Evolutionary conservation across 2,113 vertebrate species (phyloP).

Genomic region (Anolis carolinensis): DNA sequence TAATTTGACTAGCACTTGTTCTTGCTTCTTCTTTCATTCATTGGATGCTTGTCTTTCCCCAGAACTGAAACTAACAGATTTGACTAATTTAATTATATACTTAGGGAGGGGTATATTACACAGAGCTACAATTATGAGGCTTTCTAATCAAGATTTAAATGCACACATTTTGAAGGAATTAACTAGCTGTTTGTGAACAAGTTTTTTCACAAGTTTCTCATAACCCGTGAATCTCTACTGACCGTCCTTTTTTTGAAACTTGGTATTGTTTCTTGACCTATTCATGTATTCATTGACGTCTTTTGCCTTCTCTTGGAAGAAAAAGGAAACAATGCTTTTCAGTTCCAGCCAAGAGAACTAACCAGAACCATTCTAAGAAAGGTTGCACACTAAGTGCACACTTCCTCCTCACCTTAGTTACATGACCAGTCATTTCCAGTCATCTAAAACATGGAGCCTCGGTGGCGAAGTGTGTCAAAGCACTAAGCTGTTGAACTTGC

Average conservation of each 20-base stretch:
- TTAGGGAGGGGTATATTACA: neutral
- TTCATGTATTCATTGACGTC: neutral
- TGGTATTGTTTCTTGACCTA: too few relatives aligned
- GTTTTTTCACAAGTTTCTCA: conserved; percentile 26
- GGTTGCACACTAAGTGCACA: neutral
- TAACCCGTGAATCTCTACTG: neutral
- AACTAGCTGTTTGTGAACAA: conserved; percentile 1
- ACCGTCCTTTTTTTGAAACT: neutral
- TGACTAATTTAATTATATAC: neutral
- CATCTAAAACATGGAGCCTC: neutral
- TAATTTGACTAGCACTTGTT: neutral
- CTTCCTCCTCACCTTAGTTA: neutral
- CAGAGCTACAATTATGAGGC: neutral
- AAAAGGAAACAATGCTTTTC: neutral
- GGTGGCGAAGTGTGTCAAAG: too few relatives aligned
- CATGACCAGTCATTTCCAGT: neutral
- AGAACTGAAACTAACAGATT: neutral
- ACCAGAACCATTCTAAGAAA: neutral
- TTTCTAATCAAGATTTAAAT: neutral
- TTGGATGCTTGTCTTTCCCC: neutral
- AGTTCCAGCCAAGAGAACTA: too few relatives aligned
- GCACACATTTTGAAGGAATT: neutral
- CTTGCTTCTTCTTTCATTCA: neutral
- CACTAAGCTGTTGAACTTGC: too few relatives aligned
- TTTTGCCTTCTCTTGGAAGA: neutral